Evolutionary conservation across 2,888 invertebrate genomes (phyloP).

Genomic region (Cantharis lateralis): DNA sequence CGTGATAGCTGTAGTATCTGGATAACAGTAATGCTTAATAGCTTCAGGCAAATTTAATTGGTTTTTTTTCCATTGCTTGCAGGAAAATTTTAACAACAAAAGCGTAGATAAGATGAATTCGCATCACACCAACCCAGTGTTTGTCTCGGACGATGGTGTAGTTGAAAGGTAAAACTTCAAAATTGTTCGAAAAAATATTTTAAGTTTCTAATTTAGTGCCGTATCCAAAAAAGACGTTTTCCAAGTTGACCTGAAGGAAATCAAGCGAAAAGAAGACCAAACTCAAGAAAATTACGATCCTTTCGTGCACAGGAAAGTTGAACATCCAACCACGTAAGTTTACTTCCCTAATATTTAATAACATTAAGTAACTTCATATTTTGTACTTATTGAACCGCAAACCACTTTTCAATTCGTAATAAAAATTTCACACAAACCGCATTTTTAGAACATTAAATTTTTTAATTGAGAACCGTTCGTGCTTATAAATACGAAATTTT

Average conservation of each 20-base stretch:
- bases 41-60: neutral
- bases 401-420: neutral
- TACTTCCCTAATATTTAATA: neutral
- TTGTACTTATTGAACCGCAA: neutral
- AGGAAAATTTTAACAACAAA: constrained; percentile 7
- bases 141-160: constrained; percentile 59
- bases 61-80: neutral
- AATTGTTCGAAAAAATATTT: neutral
- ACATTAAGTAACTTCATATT: constrained; percentile 14
- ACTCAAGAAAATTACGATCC: constrained; percentile 68
- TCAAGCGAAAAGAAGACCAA: constrained; percentile 47
- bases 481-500: neutral
- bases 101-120: constrained; percentile 45
- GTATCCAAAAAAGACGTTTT: constrained; percentile 1
- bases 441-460: neutral
- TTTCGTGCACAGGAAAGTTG: constrained; percentile 67
- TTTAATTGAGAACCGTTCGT: neutral
- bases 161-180: constrained; percentile 53
- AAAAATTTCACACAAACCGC: neutral
- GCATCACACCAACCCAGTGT: constrained; percentile 59
- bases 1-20: constrained; percentile 3
- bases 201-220: neutral
- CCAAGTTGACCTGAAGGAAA: constrained; percentile 6
- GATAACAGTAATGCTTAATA: neutral
- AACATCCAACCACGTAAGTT: constrained; percentile 77